These are phyloP conservation scores for Tauraco erythrolophus DNA, from an alignment of 2,113 vertebrate species.

Conservation along the genomic window DNA sequence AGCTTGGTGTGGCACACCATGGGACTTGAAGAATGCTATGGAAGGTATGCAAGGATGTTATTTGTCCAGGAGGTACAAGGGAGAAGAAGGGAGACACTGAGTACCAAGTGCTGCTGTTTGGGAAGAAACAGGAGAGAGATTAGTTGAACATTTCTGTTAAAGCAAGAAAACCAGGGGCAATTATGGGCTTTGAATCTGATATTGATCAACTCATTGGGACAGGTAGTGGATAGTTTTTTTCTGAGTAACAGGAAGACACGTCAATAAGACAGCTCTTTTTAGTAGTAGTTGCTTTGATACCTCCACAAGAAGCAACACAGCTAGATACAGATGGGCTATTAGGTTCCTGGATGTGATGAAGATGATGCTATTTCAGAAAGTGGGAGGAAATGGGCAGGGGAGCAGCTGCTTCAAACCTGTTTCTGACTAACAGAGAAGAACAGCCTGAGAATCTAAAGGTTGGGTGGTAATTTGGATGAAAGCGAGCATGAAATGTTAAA, in stretches of 20 bases:
- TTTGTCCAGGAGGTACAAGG: background rate
- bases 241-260: background rate
- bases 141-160: background rate
- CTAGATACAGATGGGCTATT: background rate
- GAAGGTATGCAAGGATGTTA: background rate
- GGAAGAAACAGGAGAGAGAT: background rate
- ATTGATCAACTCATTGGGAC: background rate
- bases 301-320: background rate
- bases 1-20: background rate
- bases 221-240: background rate
- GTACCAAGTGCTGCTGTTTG: background rate
- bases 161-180: background rate
- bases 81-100: background rate
- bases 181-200: background rate
- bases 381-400: background rate
- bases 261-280: background rate
- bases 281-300: background rate
- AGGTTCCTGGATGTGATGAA: background rate
- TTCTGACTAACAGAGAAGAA: constrained; percentile 7
- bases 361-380: background rate
- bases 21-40: background rate
- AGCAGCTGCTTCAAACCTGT: background rate
- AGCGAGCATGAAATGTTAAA: background rate
- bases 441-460: background rate
- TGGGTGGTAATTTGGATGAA: background rate